Percentiles rank a stretch among this genome's conserved stretches.
These are phyloP conservation scores for Anorthoa munda DNA, from an alignment of 2,888 invertebrate genomes.

Conservation along the genomic window DNA sequence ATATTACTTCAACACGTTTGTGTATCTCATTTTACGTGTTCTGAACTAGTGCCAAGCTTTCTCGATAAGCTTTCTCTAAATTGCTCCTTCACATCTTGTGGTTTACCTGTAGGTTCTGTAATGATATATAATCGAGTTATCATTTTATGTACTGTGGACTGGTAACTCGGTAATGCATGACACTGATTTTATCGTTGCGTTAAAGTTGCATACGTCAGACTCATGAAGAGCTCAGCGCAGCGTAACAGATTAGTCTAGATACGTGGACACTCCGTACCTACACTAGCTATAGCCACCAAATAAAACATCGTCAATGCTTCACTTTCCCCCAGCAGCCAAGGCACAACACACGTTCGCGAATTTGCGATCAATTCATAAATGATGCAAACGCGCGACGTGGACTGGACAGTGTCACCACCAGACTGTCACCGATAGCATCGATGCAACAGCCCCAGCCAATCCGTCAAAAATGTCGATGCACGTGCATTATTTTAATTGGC, in stretches of 20 bases:
- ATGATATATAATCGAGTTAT: constrained; percentile 28
- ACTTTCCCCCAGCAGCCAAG: constrained; percentile 29
- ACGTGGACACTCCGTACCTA: constrained; percentile 1
- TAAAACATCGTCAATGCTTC: constrained; percentile 17
- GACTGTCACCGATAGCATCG: constrained; percentile 19
- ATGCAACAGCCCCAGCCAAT: constrained; percentile 1
- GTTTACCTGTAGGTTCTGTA: constrained; percentile 29
- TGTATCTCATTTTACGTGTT: constrained; percentile 41
- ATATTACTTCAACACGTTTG: constrained; percentile 12
- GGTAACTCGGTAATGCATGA: background rate
- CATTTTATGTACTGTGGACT: constrained; percentile 10
- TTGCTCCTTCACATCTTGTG: constrained; percentile 43
- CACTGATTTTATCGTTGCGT: constrained; percentile 9
- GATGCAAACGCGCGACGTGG: constrained; percentile 13
- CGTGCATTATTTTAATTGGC: background rate
- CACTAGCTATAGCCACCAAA: constrained; percentile 12
- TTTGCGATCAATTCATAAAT: constrained; percentile 27
- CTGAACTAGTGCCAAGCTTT: constrained; percentile 55
- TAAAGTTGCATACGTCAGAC: constrained; percentile 6
- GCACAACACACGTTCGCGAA: constrained; percentile 10
- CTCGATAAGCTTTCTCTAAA: constrained; percentile 63
- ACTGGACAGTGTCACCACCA: constrained; percentile 4
- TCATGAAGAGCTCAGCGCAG: constrained; percentile 8
- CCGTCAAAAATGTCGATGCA: background rate
- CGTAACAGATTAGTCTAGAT: background rate